Percentiles rank a stretch among this genome's conserved stretches.
Evolutionary conservation across 2,113 vertebrate species (phyloP).

Genomic region (Callopanchax toddi): DNA sequence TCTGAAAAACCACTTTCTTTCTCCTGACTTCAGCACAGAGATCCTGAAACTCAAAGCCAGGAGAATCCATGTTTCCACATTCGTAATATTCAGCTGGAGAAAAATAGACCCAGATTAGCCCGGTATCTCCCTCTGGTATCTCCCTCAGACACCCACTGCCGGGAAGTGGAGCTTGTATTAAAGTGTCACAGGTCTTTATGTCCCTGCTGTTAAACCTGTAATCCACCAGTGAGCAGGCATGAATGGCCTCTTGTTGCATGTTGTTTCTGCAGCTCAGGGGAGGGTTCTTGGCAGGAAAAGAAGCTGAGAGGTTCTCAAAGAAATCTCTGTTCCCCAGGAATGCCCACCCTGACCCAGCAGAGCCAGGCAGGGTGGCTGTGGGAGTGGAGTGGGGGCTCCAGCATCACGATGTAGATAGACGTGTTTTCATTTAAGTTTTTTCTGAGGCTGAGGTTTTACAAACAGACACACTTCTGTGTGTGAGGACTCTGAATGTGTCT

Average conservation of each 20-base stretch:
- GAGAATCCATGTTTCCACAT: slow-evolving; percentile 14
- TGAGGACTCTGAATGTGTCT: slow-evolving; percentile 44
- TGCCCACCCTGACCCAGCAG: slow-evolving; percentile 60
- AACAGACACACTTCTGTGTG: slow-evolving; percentile 60
- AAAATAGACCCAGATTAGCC: slow-evolving; percentile 18
- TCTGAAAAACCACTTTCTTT: neutral
- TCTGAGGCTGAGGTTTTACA: slow-evolving; percentile 37
- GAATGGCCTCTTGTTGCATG: slow-evolving; percentile 82
- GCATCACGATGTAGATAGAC: slow-evolving; percentile 19
- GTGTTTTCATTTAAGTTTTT: slow-evolving; percentile 26
- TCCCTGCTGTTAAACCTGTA: slow-evolving; percentile 47
- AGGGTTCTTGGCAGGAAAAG: slow-evolving; percentile 58
- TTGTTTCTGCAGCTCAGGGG: slow-evolving; percentile 70
- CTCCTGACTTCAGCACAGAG: neutral
- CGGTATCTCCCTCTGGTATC: too few relatives aligned
- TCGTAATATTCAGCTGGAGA: slow-evolving; percentile 13
- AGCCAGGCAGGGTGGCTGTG: slow-evolving; percentile 9
- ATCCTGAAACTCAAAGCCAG: slow-evolving; percentile 12
- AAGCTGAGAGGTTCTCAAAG: slow-evolving; percentile 81
- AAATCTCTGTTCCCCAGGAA: slow-evolving; percentile 84
- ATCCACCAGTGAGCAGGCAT: slow-evolving; percentile 60
- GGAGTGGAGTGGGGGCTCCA: neutral
- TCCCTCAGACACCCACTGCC: slow-evolving; percentile 3
- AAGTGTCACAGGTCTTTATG: slow-evolving; percentile 37
- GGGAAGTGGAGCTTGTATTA: slow-evolving; percentile 23